Evolutionary conservation across 2,113 vertebrate genomes (phyloP), one percentile per base, ranked within the genome.

Genomic region (Tautogolabrus adspersus): DNA sequence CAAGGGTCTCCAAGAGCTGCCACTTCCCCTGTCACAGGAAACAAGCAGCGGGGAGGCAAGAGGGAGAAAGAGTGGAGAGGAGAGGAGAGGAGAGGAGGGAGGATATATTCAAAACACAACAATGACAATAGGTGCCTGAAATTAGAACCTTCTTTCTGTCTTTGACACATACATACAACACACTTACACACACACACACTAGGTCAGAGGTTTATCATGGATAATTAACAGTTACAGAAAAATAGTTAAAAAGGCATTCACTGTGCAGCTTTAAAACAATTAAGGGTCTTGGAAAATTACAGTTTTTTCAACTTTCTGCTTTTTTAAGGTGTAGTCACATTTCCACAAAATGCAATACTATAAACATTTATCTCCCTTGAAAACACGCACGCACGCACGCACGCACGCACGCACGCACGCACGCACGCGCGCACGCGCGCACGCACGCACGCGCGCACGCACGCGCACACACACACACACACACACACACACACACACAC

Each of bases 21-120:
- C 93, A 93, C 92, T 91, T 94, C 87, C 90, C 88, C 89, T 94
- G 91, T 94, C 93, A 93, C 77, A 87, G 82, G 88, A 90, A 92
- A 91, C 89, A 92, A 94, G 88, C 85, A 78, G 85, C 80, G 79
- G 85, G 85, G 87, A 89, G 84, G 87, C 62, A 6, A 42, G 78
- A 82, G 84, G 82, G 88, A 85, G 83, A 83, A 86, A 67, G 55
- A 77, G 73, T 34, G 63, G 74, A 81, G 62, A 46, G 80, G 63
- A 81, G 83, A 66, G 71, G 58, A 49, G 79, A 60, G 79, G 83
- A 65, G 77, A n/a, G 78, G 64, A 76, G 84, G 83, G 83, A 81
- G 85, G 88, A 85, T 81, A 85, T 92, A 90, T 91, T 93, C 87
- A 89, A 90, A 90, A 77, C 80, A 86, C 75, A 82, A 88, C 87